phyloP scores from a whole-genome alignment of 1,140 invertebrate genomes.

The Mycetomoellerius zeteki region DNA sequence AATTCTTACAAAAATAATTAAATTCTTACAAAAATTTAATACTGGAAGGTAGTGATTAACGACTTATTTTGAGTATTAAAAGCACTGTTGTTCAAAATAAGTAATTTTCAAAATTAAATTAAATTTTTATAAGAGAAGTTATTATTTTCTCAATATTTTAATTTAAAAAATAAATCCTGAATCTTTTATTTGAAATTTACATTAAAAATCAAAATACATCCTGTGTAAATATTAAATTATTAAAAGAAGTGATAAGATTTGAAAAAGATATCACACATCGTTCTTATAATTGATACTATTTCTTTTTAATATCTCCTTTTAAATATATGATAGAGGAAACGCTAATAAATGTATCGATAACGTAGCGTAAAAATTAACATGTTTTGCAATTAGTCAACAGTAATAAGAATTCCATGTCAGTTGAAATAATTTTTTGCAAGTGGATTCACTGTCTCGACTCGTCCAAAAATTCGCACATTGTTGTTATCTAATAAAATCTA shows the following conservation, averaged over 20 bases:
- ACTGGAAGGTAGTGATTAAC: too few species aligned
- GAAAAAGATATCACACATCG: not conserved
- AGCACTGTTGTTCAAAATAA: too few species aligned
- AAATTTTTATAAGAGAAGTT: not conserved
- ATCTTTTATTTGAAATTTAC: not conserved
- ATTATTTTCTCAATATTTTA: not conserved
- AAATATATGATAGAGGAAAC: not conserved
- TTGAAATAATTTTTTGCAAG: not conserved
- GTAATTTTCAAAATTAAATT: too few species aligned
- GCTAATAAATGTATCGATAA: not conserved
- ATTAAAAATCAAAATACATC: not conserved
- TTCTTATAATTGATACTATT: not conserved
- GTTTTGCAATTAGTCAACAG: not conserved
- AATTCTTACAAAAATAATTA: not conserved
- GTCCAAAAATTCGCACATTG: not conserved
- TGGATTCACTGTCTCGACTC: not conserved
- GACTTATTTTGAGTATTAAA: too few species aligned
- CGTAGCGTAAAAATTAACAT: not conserved
- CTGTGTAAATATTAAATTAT: not conserved
- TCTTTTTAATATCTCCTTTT: not conserved
- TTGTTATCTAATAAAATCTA: constrained; percentile 8
- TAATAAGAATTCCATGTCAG: not conserved
- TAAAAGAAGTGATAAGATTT: not conserved
- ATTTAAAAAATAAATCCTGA: not conserved
- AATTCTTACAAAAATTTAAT: not conserved